Conservation (phyloP, 2,888 invertebrate genomes). For the Pachycephus smyrnensis region DNA sequence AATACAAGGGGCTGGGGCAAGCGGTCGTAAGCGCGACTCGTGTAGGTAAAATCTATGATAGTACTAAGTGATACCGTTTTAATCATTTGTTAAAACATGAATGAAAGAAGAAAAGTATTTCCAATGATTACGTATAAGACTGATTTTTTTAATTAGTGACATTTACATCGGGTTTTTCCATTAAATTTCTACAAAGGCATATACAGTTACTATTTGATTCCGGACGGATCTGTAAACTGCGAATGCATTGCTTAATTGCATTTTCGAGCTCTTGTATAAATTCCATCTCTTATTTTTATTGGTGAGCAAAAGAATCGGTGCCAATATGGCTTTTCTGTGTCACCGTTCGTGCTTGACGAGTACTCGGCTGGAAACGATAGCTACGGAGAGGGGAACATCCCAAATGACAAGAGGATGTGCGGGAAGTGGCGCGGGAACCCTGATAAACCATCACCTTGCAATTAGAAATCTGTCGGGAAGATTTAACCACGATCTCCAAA, state of each 20-base stretch:
- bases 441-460: conserved; percentile 31
- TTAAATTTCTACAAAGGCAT: background rate
- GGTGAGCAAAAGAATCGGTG: background rate
- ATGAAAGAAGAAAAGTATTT: background rate
- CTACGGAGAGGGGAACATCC: conserved; percentile 42
- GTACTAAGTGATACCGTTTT: background rate
- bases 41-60: background rate
- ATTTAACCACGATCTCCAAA: background rate
- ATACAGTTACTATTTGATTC: background rate
- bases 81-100: background rate
- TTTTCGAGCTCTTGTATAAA: too few species aligned
- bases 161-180: background rate
- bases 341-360: background rate
- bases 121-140: background rate
- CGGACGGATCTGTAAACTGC: background rate
- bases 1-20: conserved; percentile 29
- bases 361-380: conserved; percentile 5
- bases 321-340: conserved; percentile 3
- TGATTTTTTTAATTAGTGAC: background rate
- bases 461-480: conserved; percentile 6
- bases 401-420: conserved; percentile 61
- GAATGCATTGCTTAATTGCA: background rate
- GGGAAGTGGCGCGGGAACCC: conserved; percentile 64
- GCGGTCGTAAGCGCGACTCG: conserved; percentile 4
- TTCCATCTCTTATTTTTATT: background rate